Evolutionary conservation across 92 coral and sea anemone species (phyloP).

Genomic region (Chrysogorgia sp.): DNA sequence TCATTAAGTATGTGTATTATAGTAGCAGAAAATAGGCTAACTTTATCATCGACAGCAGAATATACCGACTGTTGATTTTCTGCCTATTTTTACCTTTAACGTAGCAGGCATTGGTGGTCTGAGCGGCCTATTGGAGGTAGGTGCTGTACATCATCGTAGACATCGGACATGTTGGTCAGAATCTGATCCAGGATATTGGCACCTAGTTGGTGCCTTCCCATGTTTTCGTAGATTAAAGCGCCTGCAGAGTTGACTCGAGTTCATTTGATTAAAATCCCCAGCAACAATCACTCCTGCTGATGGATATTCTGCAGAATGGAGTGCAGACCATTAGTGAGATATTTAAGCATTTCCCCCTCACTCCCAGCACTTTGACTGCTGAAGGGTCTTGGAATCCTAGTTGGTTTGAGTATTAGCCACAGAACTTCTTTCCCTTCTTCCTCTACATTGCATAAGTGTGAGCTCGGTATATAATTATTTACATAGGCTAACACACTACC

Average conservation of each 20-base stretch:
- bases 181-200: conserved; percentile 60
- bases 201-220: conserved; percentile 29
- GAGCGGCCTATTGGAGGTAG: conserved; percentile 64
- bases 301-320: conserved; percentile 9
- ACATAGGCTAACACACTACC: conserved; percentile 32
- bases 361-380: conserved; percentile 28
- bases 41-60: no score
- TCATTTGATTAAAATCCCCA: conserved; percentile 25
- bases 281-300: conserved; percentile 11
- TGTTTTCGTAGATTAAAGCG: background rate
- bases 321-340: conserved; percentile 20
- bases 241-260: background rate
- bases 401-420: conserved; percentile 37
- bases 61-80: no score
- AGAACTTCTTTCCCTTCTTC: conserved; percentile 39
- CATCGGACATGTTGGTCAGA: conserved; percentile 60
- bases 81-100: no score
- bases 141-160: conserved; percentile 52
- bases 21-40: no score
- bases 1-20: no score
- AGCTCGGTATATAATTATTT: background rate
- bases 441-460: conserved; percentile 1
- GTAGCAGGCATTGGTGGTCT: conserved; percentile 48
- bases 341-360: conserved; percentile 21
- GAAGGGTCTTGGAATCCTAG: conserved; percentile 40